A percentile compares a stretch with the other conserved stretches of the same genome.
These are phyloP conservation scores for Naso thynnoides DNA, from an alignment of 2,797 vertebrate species.

Conservation along the genomic window DNA sequence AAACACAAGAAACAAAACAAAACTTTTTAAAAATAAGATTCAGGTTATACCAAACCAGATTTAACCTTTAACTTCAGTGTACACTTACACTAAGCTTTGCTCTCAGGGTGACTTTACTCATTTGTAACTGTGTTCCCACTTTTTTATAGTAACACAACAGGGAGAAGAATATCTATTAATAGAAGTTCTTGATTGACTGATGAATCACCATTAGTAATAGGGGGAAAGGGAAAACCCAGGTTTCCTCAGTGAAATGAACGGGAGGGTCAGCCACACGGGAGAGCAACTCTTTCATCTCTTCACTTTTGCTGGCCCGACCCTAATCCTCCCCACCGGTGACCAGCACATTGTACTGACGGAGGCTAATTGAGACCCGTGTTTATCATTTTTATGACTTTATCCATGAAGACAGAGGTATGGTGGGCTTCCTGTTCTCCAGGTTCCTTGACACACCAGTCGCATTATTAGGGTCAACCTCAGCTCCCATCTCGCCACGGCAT, in stretches of 20 bases:
- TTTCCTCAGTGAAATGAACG: constrained; percentile 70
- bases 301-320: constrained; percentile 71
- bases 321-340: constrained; percentile 53
- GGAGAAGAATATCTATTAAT: constrained; percentile 56
- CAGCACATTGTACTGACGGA: constrained; percentile 75
- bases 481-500: constrained; percentile 74
- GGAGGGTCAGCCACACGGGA: constrained; percentile 70
- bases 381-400: constrained; percentile 90
- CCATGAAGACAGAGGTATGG: constrained; percentile 83
- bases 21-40: constrained; percentile 1
- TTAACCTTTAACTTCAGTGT: constrained; percentile 1
- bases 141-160: constrained; percentile 30
- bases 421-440: constrained; percentile 81
- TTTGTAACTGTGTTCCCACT: constrained; percentile 34
- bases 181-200: constrained; percentile 64
- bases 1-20: not conserved
- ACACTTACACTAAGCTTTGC: constrained; percentile 4
- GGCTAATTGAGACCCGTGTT: constrained; percentile 82
- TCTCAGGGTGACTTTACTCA: constrained; percentile 33
- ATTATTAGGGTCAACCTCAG: constrained; percentile 81
- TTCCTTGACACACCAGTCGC: constrained; percentile 77
- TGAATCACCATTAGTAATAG: constrained; percentile 65
- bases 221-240: constrained; percentile 69
- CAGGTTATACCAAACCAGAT: not conserved
- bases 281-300: constrained; percentile 72